Evolutionary conservation across 2,888 invertebrate genomes (phyloP), one percentile per base, ranked within the genome.

Genomic region (Galerucella pusilla): DNA sequence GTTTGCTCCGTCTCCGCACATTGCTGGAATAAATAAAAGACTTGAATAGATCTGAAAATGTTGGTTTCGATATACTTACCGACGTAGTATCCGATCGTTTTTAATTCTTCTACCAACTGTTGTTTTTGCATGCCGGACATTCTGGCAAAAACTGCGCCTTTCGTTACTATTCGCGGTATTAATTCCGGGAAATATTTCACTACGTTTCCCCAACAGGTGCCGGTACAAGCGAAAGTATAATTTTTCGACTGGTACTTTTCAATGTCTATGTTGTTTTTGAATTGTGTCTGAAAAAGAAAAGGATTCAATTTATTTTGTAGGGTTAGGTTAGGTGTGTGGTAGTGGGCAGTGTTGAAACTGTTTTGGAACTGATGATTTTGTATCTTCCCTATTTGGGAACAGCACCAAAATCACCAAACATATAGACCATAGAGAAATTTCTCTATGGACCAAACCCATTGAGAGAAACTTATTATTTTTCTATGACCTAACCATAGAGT

Each of bases 1-100:
- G 88, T 98, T 98, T 0, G 98, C 97, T 6, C 98, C 98, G 88
- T 98, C 98, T 0, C 98, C 98, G 83, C 98, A 98, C 97, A 97
- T 97, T 0, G 94, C 96, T 91, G 90, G 82, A 88, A 87, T 79
- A 16, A 71, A 42, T 2, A 28, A 35, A 35, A 35, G 7, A 35
- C 5, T 0, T 0, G 7, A 35, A 1, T 35, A 5, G 35, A 35
- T 35, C 0, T 35, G n/a, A 52, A 57, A 3, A 1, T 28, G 2
- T 67, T 35, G 7, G 6, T 35, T 35, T 7, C 35, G 7, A 52
- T 52, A 4, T 3, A 89, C 94, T 90, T 84, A 91, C 96, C 96
- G 66, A 97, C 96, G 83, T 94, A 95, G 84, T 96, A 97, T 49
- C 96, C 97, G 0, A 97, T 86, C 3, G 92, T 92, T 86, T 98